phyloP scores from a whole-genome alignment of 2,888 invertebrate species.

The Acronicta leporina region DNA sequence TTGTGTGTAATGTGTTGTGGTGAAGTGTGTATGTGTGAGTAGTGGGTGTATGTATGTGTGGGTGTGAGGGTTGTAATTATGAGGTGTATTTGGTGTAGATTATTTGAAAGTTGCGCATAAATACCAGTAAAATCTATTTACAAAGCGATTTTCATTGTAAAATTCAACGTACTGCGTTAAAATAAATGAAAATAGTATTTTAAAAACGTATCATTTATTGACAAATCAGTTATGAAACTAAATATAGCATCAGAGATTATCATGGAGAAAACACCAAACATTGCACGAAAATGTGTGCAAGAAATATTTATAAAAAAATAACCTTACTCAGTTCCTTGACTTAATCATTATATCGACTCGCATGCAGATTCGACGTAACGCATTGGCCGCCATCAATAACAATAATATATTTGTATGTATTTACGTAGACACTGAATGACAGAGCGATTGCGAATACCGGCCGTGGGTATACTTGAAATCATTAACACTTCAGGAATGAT shows the following conservation, averaged over 20 bases:
- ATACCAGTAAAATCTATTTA: no score
- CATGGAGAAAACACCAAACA: constrained; percentile 37
- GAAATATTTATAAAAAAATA: constrained; percentile 52
- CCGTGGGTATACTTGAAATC: constrained; percentile 33
- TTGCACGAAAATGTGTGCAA: constrained; percentile 47
- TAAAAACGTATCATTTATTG: constrained; percentile 51
- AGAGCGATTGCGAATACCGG: constrained; percentile 41
- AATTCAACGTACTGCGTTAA: neutral
- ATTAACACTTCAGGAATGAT: constrained; percentile 44
- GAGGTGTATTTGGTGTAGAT: no score
- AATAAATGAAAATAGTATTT: constrained; percentile 12
- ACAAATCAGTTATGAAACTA: constrained; percentile 35
- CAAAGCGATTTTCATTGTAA: neutral
- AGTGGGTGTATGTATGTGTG: no score
- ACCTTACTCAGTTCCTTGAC: constrained; percentile 53
- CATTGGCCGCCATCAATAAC: constrained; percentile 39
- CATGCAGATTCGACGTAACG: constrained; percentile 38
- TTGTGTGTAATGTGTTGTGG: no score
- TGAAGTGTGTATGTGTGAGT: no score
- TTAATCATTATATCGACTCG: constrained; percentile 46
- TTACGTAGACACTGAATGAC: constrained; percentile 31
- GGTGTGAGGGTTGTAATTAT: no score
- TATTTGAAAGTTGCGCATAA: no score
- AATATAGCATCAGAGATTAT: constrained; percentile 35
- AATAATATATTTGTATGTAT: constrained; percentile 40